Base-by-base conservation (phyloP, 2,888 invertebrate species). In the Thereva unica region DNA sequence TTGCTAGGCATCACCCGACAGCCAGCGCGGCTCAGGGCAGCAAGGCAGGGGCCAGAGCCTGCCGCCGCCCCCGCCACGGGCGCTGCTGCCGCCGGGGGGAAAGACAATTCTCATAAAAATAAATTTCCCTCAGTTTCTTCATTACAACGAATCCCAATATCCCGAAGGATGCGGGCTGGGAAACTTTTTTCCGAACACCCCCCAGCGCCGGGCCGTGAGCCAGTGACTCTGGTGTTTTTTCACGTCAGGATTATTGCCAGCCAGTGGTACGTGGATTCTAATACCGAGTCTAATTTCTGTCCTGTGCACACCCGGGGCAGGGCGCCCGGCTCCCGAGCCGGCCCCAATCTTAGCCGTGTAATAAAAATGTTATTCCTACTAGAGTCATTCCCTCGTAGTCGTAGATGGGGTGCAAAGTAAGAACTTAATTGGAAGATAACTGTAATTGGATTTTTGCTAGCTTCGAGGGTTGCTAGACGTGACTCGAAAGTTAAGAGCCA, bases 381-480 rank as follows among this genome's bases (percentile, higher is more conserved):
- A 61, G 41, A 61, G 61, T 61, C 61, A 61, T 61, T 61, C 61
- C 40, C 61, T 61, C 61, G 50, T 61, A 61, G 45, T 61, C 49
- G 66, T 44, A 64, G 67, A 69, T 69, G 61, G 67, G 59, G 69
- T 69, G 69, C 64, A 64, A 69, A 69, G 66, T 66, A 66, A 68
- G 69, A 67, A 69, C 69, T 67, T 69, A 69, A 69, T 69, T 69
- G 69, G 69, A 69, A 69, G 67, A 69, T 69, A 69, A 69, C 67
- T 69, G 69, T 69, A 69, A 69, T 69, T 69, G 69, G 69, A 69
- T 69, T 69, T 69, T 69, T 68, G 63, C 66, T 66, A 49, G 61
- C 53, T 57, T 57, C 64, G 50, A 44, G 68, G 54, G 65, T 61
- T 55, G 59, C 68, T 38, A 50, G 44, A 68, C 68, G 68, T 68